Conservation (phyloP, 2,797 vertebrate genomes). For the Hippocampus kuda region DNA sequence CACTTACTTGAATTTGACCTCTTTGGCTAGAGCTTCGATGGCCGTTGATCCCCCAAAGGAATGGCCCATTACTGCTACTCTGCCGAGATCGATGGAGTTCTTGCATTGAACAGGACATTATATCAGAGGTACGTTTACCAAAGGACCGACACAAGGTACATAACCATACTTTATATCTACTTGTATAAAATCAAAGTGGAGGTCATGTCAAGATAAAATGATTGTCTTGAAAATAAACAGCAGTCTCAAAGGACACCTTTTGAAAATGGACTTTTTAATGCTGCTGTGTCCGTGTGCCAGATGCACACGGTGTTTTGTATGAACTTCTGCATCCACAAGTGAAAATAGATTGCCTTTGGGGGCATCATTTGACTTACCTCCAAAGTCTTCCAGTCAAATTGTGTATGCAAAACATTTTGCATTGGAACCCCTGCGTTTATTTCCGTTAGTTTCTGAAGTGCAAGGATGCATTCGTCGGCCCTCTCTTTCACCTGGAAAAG, state of each 20-base stretch:
- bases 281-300: too few relatives aligned
- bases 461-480: slow-evolving; percentile 79
- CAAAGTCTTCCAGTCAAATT: slow-evolving; percentile 76
- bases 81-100: slow-evolving; percentile 79
- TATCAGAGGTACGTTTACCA: neutral
- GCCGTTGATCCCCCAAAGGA: slow-evolving; percentile 91
- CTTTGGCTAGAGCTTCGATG: slow-evolving; percentile 82
- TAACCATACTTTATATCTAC: neutral
- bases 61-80: slow-evolving; percentile 80
- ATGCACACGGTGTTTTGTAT: neutral
- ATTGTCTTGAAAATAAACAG: neutral
- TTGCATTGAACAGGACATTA: slow-evolving; percentile 38
- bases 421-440: slow-evolving; percentile 72
- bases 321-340: neutral
- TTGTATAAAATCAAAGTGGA: neutral
- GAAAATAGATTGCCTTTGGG: neutral
- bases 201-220: neutral
- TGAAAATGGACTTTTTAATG: neutral
- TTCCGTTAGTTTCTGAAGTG: slow-evolving; percentile 73
- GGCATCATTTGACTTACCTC: slow-evolving; percentile 59
- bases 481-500: slow-evolving; percentile 75
- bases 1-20: slow-evolving; percentile 81
- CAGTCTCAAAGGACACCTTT: neutral
- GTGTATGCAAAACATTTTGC: slow-evolving; percentile 67
- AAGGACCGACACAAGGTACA: neutral